Evolutionary conservation across 2,888 invertebrate species (phyloP), one percentile per base, ranked within the genome.

Genomic region (Fissipunctia ypsillon): DNA sequence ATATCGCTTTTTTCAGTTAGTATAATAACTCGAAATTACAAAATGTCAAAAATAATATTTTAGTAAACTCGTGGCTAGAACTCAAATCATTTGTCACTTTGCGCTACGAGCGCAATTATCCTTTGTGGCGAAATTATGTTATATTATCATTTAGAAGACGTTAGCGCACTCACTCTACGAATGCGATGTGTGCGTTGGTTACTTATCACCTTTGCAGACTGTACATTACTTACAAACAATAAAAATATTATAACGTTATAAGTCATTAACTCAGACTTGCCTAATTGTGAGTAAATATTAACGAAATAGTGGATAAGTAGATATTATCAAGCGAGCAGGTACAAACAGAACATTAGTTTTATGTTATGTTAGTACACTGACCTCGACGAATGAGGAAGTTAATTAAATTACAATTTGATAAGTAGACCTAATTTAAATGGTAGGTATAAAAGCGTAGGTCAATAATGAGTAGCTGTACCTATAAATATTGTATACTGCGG

Each of bases 401-500:
- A 67, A 67, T 57, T 74, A 57, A 45, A 76, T 67, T 66, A 52
- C 3, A 50, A 66, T 76, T 76, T 43, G 43, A 10, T 74, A 67
- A 67, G 67, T 74, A 76, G 57, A 35, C n/a, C 14, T 74, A 59
- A 43, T 74, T 57, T 76, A 35, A 41, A 48, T 43, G 25, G 25
- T 70, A 70, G 71, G 35, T 54, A 45, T 70, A 70, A 16, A 45
- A 35, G 25, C 22, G 52, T 69, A 70, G 48, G 67, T 74, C 22
- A 43, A 50, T 76, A 65, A 31, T 57, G 56, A 43, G 35, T 69
- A 41, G 41, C n/a, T n/a, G n/a, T 19, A 38, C n/a, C 64, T 76
- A 31, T 64, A 45, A 64, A 48, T 63, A 48, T 74, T 66, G 68
- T 76, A 57, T 76, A 76, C 67, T 74, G 31, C 67, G 35, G 74